Evolutionary conservation across 2,797 vertebrate genomes (phyloP), one percentile per base, ranked within the genome.

Genomic region (Rhinophrynus dorsalis): DNA sequence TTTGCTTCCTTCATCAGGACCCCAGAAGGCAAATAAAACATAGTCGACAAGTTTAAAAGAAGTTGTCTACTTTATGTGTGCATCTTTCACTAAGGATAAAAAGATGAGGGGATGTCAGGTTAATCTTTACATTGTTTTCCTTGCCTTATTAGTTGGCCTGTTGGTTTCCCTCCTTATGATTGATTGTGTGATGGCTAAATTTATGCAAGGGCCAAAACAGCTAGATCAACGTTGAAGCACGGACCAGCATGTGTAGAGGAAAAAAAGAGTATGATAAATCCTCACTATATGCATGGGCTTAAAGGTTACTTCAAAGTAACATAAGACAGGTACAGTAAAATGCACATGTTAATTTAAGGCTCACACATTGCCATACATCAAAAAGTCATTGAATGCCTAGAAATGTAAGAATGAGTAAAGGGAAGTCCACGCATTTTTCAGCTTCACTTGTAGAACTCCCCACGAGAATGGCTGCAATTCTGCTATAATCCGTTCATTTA

Each of bases 111-210:
- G 42, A 70, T 47, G 50, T 70, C 57, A 70, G 58, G 40, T 35
- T 70, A 70, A 63, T 62, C 68, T 56, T 23, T 26, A 62, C 13
- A 32, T 13, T 45, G 56, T 15, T 60, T 8, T 27, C 7, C 10
- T 45, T 62, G 50, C 40, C 58, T 70, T 56, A 38, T 63, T 70
- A 70, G 58, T 56, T 48, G 37, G n/a, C 57, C 58, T 51, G 27
- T 62, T 45, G 33, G 27, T 17, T 60, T 32, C 21, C 48, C 7
- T 15, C 42, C 26, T 21, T 32, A 35, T 63, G 59, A 59, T 60
- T 24, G 56, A 68, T 68, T 60, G 48, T 30, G 24, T 29, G 26
- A 18, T 47, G 47, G 57, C 54, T 33, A 38, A 51, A 68, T 33
- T 42, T 61, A 47, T 61, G 33, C 58, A 37, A 45, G 40, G 35